Evolutionary conservation across 2,797 vertebrate genomes (phyloP).

Genomic region (Acanthurus leucopareius): DNA sequence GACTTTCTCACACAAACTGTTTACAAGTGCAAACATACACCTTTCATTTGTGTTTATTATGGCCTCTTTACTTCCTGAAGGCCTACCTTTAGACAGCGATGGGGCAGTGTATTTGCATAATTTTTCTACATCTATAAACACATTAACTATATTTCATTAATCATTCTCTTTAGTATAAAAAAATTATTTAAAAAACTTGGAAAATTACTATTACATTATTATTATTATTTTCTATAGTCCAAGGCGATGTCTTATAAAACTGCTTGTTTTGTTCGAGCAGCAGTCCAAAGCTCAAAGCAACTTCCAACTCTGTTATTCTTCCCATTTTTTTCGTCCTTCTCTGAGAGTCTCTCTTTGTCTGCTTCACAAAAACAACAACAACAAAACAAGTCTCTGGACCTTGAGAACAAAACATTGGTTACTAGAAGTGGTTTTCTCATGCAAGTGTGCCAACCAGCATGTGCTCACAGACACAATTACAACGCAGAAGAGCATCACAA

Average conservation of each 20-base stretch:
- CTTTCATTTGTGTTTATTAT: too few species aligned
- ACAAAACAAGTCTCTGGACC: constrained; percentile 29
- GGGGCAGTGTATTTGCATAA: not conserved
- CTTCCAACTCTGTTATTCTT: not conserved
- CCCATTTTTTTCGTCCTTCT: not conserved
- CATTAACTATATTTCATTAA: not conserved
- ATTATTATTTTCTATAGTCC: too few species aligned
- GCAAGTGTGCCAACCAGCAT: constrained; percentile 19
- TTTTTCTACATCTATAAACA: not conserved
- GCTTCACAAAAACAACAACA: constrained; percentile 18
- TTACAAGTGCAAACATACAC: too few species aligned
- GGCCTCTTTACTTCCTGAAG: not conserved
- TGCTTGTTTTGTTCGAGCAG: too few species aligned
- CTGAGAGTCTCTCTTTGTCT: constrained; percentile 2
- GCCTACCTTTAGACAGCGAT: not conserved
- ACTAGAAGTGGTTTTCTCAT: constrained; percentile 39
- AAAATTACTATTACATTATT: too few species aligned
- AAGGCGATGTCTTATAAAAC: too few species aligned
- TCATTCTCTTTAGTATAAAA: too few species aligned
- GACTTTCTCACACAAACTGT: too few species aligned
- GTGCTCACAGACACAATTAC: constrained; percentile 18
- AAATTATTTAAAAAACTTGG: too few species aligned
- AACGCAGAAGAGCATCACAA: constrained; percentile 4
- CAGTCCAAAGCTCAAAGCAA: not conserved
- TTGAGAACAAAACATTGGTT: constrained; percentile 35